These are phyloP conservation scores for Solea senegalensis DNA, from an alignment of 2,113 vertebrate genomes.

Conservation along the genomic window DNA sequence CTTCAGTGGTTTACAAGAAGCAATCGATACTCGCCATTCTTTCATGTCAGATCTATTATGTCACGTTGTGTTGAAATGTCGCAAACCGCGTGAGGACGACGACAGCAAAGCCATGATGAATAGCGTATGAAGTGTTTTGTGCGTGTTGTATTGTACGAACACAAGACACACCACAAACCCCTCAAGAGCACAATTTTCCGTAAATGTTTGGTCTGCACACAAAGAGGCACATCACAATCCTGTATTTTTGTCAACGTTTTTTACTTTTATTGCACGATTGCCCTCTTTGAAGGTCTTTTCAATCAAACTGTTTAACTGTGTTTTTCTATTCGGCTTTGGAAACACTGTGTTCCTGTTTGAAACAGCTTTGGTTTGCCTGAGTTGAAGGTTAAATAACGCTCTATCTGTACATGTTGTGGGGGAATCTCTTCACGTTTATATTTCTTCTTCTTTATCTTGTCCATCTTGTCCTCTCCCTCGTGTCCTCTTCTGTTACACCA, in stretches of 20 bases:
- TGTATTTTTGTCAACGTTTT: neutral
- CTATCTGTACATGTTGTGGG: too few species aligned
- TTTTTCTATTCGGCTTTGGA: conserved; percentile 8
- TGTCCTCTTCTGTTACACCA: too few species aligned
- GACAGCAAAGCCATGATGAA: neutral
- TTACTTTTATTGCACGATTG: neutral
- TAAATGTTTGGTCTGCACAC: neutral
- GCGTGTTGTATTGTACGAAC: neutral
- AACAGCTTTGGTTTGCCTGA: too few species aligned
- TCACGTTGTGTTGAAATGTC: too few species aligned
- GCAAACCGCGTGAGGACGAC: too few species aligned
- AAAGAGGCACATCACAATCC: neutral
- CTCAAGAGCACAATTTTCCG: neutral
- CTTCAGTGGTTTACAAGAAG: too few species aligned
- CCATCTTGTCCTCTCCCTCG: too few species aligned
- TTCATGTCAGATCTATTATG: too few species aligned
- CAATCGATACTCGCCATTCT: too few species aligned
- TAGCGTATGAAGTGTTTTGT: neutral
- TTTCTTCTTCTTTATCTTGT: too few species aligned
- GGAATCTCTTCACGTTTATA: too few species aligned
- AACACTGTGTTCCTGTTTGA: neutral
- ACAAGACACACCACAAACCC: neutral
- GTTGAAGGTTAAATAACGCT: too few species aligned
- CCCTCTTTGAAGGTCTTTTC: conserved; percentile 5
- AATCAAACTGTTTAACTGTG: neutral